phyloP scores from a whole-genome alignment of 2,113 vertebrate species.

The Planiliza haematocheilus region DNA sequence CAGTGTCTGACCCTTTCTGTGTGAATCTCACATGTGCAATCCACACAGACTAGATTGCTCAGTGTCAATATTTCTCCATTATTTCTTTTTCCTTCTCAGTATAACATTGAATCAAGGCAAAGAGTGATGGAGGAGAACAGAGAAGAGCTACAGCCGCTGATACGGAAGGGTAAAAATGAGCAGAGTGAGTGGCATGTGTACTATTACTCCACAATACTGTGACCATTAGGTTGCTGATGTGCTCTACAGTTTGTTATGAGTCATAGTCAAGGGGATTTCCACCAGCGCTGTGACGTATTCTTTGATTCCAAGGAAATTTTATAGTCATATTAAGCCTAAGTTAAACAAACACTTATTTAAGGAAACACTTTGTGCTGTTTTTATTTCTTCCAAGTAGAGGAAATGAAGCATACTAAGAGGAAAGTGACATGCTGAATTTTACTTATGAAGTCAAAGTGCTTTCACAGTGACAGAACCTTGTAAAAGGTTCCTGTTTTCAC shows the following conservation, averaged over 20 bases:
- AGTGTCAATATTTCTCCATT: background rate
- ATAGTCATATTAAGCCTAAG: constrained; percentile 37
- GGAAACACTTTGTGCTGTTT: constrained; percentile 15
- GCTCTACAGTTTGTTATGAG: constrained; percentile 10
- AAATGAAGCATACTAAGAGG: constrained; percentile 20
- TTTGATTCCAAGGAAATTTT: constrained; percentile 55
- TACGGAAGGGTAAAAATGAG: constrained; percentile 90
- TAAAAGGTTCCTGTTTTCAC: background rate
- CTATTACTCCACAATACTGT: background rate
- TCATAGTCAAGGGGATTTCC: constrained; percentile 58
- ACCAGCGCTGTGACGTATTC: constrained; percentile 21
- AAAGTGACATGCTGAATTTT: constrained; percentile 11
- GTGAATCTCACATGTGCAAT: background rate
- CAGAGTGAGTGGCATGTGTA: constrained; percentile 83
- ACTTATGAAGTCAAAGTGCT: background rate
- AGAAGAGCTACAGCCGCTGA: constrained; percentile 88
- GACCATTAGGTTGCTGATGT: constrained; percentile 23
- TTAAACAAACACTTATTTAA: constrained; percentile 35
- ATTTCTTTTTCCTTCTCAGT: constrained; percentile 69
- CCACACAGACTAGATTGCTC: background rate
- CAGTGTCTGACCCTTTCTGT: constrained; percentile 12
- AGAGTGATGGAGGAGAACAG: constrained; percentile 85
- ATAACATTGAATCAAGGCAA: constrained; percentile 82
- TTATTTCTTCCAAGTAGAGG: constrained; percentile 32
- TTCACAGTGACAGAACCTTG: background rate